Conservation (phyloP, 2,888 invertebrate species). For the Hymenopus coronatus region DNA sequence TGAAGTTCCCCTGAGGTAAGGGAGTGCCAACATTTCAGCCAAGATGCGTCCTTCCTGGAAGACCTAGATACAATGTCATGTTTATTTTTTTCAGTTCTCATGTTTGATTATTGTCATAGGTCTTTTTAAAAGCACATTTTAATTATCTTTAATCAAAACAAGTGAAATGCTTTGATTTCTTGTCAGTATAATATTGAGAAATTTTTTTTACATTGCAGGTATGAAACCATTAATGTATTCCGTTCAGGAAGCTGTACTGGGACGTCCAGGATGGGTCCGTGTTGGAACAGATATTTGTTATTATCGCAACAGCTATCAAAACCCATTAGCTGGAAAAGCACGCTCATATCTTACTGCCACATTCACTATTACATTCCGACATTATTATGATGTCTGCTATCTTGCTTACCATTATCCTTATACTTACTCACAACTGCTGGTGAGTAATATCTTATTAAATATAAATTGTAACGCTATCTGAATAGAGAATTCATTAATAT, state of each 20-base stretch:
- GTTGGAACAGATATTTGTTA: constrained; percentile 77
- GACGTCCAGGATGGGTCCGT: constrained; percentile 63
- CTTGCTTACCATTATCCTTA: constrained; percentile 86
- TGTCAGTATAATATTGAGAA: background rate
- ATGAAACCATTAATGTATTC: constrained; percentile 88
- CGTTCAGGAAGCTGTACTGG: constrained; percentile 56
- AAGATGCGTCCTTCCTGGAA: too few relatives aligned
- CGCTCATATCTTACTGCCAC: constrained; percentile 70
- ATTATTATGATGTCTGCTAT: constrained; percentile 75
- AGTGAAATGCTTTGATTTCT: too few relatives aligned
- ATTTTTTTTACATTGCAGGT: constrained; percentile 45
- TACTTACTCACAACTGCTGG: constrained; percentile 74
- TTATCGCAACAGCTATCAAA: constrained; percentile 72
- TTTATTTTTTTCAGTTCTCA: too few relatives aligned
- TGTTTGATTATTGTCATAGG: too few relatives aligned
- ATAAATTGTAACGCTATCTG: background rate
- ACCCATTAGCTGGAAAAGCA: constrained; percentile 52
- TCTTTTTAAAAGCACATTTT: too few relatives aligned
- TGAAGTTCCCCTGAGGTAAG: too few relatives aligned
- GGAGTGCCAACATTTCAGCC: too few relatives aligned
- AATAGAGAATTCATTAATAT: too few relatives aligned
- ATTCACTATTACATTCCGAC: constrained; percentile 73
- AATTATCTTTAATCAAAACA: too few relatives aligned
- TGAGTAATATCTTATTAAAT: constrained; percentile 42
- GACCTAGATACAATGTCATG: too few relatives aligned